Evolutionary conservation across 2,113 vertebrate genomes (phyloP).

Genomic region (Catagonus wagneri): DNA sequence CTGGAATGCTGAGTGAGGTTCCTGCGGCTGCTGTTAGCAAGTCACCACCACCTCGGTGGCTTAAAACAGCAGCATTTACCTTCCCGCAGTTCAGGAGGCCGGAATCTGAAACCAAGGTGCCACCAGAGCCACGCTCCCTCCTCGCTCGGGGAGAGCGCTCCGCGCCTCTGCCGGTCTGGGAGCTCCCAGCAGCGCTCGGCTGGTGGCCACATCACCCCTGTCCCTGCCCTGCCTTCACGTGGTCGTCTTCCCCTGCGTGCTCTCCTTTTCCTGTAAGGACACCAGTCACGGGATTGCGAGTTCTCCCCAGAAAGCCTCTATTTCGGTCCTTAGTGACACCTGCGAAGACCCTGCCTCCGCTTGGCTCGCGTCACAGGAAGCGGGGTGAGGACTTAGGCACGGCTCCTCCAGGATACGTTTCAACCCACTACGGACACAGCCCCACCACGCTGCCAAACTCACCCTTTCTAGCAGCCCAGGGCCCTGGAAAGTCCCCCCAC

Average conservation of each 20-base stretch:
- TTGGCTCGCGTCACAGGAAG: neutral
- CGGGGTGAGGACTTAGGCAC: fast-evolving
- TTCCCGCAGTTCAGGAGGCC: neutral
- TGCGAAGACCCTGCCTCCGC: neutral
- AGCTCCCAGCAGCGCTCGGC: neutral
- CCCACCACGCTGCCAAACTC: neutral
- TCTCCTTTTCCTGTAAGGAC: neutral
- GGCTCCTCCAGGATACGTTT: neutral
- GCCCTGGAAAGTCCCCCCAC: neutral
- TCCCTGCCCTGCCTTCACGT: neutral
- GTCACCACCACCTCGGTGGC: neutral
- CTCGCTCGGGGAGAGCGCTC: fast-evolving
- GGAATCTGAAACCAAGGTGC: neutral
- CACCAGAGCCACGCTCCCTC: fast-evolving
- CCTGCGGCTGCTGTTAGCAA: neutral
- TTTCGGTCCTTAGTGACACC: neutral
- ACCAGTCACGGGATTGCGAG: neutral
- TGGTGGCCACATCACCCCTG: fast-evolving
- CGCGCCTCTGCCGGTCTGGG: fast-evolving
- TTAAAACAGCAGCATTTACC: fast-evolving
- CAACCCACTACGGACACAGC: neutral
- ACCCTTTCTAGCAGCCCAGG: neutral
- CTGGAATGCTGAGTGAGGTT: neutral
- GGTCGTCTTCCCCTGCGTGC: fast-evolving
- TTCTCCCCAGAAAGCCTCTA: neutral